These are phyloP conservation scores for Stylophora pistillata DNA, from an alignment of 64 coral and sea anemone genomes.

Conservation along the genomic window DNA sequence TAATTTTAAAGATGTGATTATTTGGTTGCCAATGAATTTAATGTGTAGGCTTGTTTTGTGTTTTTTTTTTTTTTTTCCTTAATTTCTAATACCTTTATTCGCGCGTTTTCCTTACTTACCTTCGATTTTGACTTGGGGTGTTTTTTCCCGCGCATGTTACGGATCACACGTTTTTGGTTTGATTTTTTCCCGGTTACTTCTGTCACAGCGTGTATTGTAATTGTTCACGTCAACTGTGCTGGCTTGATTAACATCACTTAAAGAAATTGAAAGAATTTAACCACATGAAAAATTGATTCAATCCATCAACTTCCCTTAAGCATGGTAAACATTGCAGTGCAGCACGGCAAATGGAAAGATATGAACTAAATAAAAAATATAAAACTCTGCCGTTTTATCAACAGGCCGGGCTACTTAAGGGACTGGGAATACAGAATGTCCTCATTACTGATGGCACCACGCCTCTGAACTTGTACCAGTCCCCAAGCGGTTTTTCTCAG, in stretches of 20 bases:
- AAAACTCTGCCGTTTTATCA: not conserved
- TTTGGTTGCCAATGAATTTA: not conserved
- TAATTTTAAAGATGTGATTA: too few relatives aligned
- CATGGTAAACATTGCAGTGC: too few relatives aligned
- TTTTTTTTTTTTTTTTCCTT: not conserved
- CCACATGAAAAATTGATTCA: too few relatives aligned
- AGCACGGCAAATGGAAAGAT: too few relatives aligned
- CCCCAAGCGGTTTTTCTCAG: slow-evolving; percentile 17
- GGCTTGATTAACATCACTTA: not conserved
- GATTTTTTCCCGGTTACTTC: not conserved
- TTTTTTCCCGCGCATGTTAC: not conserved
- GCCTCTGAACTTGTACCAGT: slow-evolving; percentile 61
- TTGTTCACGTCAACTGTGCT: not conserved
- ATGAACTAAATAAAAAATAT: not conserved
- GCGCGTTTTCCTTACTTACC: too few relatives aligned
- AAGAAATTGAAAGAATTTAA: not conserved
- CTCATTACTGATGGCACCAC: slow-evolving; percentile 71
- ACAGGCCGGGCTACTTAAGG: slow-evolving; percentile 61
- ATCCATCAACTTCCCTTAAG: too few relatives aligned
- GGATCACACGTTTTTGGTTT: not conserved
- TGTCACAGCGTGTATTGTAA: not conserved
- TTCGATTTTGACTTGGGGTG: too few relatives aligned
- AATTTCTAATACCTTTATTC: too few relatives aligned
- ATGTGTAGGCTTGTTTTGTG: not conserved
- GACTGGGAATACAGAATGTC: slow-evolving; percentile 52